These are phyloP conservation scores for Drusus annulatus DNA, from an alignment of 1,140 invertebrate genomes.

Conservation along the genomic window DNA sequence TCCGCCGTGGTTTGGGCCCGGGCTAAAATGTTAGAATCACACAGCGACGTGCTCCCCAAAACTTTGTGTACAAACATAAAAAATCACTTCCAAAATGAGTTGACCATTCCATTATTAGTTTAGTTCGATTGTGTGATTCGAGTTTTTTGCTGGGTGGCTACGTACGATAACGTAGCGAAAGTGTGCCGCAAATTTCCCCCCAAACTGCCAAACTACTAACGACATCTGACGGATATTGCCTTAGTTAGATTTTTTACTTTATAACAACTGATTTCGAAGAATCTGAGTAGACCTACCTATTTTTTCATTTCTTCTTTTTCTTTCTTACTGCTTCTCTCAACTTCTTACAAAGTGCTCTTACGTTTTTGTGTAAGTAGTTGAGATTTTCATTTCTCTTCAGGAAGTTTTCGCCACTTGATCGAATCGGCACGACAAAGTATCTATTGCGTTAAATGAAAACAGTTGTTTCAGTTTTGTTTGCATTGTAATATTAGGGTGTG, in stretches of 20 bases:
- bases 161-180: neutral
- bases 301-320: no score
- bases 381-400: no score
- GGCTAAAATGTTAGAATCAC: neutral
- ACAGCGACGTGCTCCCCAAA: neutral
- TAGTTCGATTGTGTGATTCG: neutral
- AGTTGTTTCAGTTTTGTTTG: no score
- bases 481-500: no score
- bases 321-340: neutral
- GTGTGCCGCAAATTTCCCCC: slow-evolving; percentile 8
- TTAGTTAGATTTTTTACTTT: slow-evolving; percentile 44
- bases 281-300: neutral
- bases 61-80: neutral
- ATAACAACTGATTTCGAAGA: slow-evolving; percentile 6
- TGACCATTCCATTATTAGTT: neutral
- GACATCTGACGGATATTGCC: slow-evolving; percentile 52
- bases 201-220: slow-evolving; percentile 43
- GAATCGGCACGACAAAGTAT: no score
- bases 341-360: neutral
- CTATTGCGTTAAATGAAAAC: no score
- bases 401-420: no score
- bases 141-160: neutral
- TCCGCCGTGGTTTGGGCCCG: neutral
- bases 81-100: neutral
- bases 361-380: no score